These are phyloP conservation scores for Chrysotoxum bicinctum DNA, from an alignment of 2,888 invertebrate species.

Conservation along the genomic window DNA sequence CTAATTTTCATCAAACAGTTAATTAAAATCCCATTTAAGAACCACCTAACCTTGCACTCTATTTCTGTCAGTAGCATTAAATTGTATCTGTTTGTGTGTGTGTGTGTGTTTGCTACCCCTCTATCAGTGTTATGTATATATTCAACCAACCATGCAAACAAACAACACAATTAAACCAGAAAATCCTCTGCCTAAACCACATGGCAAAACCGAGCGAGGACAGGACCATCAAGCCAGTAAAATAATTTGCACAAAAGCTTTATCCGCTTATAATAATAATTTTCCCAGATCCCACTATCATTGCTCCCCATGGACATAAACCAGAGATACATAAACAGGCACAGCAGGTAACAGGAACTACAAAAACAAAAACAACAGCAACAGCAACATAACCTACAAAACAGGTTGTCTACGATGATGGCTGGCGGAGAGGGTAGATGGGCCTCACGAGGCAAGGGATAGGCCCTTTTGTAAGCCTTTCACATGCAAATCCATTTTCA, in stretches of 20 bases:
- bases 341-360: constrained; percentile 14
- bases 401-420: neutral
- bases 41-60: constrained; percentile 14
- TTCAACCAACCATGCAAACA: constrained; percentile 38
- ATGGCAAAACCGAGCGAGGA: constrained; percentile 23
- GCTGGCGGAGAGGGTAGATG: neutral
- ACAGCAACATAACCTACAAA: constrained; percentile 12
- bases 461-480: constrained; percentile 36
- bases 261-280: constrained; percentile 67
- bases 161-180: constrained; percentile 58
- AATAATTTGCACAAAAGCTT: constrained; percentile 66
- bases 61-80: constrained; percentile 56
- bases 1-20: constrained; percentile 67
- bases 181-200: constrained; percentile 64
- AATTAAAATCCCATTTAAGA: constrained; percentile 66
- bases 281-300: constrained; percentile 46
- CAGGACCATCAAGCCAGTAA: constrained; percentile 34
- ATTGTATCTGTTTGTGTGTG: neutral
- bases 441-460: neutral
- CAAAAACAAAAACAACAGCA: neutral
- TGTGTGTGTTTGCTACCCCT: neutral
- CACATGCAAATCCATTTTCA: constrained; percentile 59
- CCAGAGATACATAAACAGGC: constrained; percentile 9
- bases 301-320: constrained; percentile 12
- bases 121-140: neutral